Conservation (phyloP, 2,797 vertebrate species). For the Telmatherina bonti region DNA sequence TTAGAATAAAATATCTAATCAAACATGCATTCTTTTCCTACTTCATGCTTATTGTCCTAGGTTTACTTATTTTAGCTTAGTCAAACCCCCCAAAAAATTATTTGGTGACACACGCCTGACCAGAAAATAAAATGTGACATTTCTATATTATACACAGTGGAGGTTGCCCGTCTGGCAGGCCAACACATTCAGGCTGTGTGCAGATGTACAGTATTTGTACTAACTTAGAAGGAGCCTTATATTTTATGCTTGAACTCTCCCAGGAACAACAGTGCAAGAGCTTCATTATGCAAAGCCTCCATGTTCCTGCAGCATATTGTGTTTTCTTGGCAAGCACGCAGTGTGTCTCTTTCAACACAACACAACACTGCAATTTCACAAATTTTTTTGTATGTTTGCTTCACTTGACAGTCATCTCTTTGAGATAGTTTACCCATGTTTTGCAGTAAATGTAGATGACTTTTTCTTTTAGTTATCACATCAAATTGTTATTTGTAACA, state of each 20-base stretch:
- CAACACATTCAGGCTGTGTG: background rate
- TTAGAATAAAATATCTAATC: conserved; percentile 30
- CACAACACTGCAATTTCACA: background rate
- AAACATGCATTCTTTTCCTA: conserved; percentile 12
- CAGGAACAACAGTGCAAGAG: conserved; percentile 12
- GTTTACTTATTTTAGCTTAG: background rate
- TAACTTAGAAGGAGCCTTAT: conserved; percentile 24
- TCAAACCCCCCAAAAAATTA: background rate
- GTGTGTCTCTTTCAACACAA: conserved; percentile 17
- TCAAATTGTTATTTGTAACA: background rate
- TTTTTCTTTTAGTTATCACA: background rate
- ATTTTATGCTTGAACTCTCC: conserved; percentile 31
- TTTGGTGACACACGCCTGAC: background rate
- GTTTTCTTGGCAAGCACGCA: conserved; percentile 11
- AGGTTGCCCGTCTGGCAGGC: background rate
- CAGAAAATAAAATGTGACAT: conserved; percentile 7
- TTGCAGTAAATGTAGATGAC: background rate
- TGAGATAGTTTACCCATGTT: background rate
- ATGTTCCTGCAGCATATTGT: conserved; percentile 17
- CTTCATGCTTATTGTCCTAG: background rate
- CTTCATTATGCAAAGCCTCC: conserved; percentile 18
- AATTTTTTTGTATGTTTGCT: background rate
- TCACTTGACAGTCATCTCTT: background rate
- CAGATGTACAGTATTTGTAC: conserved; percentile 5
- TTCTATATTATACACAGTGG: background rate